Evolutionary conservation across 2,888 invertebrate genomes (phyloP).

Genomic region (Pachymerium ferrugineum): DNA sequence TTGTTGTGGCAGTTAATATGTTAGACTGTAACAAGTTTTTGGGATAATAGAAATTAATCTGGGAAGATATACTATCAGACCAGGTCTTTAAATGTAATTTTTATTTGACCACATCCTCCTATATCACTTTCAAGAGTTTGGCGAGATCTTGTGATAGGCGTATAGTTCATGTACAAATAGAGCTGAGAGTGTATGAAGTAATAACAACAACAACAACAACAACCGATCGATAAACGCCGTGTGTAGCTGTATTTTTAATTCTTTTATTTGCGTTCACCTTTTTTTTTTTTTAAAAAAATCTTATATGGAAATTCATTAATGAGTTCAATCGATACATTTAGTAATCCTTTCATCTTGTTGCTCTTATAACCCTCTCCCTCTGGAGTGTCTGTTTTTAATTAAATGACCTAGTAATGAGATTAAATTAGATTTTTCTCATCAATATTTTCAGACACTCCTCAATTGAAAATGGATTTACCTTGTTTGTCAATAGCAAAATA

Average conservation of each 20-base stretch:
- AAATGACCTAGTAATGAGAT: slow-evolving; percentile 16
- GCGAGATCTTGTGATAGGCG: no score
- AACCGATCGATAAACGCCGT: no score
- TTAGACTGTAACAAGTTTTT: slow-evolving; percentile 2
- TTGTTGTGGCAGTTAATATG: slow-evolving; percentile 16
- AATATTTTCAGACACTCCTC: background rate
- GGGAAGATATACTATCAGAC: no score
- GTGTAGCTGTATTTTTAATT: background rate
- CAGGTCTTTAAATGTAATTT: no score
- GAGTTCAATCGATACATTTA: slow-evolving; percentile 20
- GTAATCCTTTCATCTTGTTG: slow-evolving; percentile 18
- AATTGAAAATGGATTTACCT: background rate
- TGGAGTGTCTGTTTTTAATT: slow-evolving; percentile 17
- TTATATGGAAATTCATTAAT: slow-evolving; percentile 5
- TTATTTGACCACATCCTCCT: no score
- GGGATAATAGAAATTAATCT: background rate
- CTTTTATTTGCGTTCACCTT: background rate
- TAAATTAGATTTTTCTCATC: slow-evolving; percentile 27
- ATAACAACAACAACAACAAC: background rate
- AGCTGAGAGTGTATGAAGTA: background rate
- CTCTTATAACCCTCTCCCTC: slow-evolving; percentile 14
- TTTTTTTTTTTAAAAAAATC: background rate
- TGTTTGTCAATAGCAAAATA: slow-evolving; percentile 20
- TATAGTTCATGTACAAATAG: no score
- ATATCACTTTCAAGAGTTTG: no score